Evolutionary conservation across 2,797 vertebrate genomes (phyloP).

Genomic region (Xenopus petersii): DNA sequence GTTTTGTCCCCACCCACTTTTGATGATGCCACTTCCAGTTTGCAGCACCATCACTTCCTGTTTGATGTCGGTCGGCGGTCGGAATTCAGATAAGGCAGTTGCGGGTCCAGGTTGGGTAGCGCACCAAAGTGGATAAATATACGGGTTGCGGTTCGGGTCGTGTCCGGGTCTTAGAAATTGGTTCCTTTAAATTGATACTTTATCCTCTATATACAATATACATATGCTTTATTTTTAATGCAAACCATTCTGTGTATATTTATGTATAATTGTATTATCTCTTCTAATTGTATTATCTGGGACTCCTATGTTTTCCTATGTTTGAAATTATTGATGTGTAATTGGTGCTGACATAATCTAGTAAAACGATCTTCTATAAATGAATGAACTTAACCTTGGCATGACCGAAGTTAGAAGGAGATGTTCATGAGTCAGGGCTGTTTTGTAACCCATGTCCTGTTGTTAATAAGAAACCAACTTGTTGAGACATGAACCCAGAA

Average conservation of each 20-base stretch:
- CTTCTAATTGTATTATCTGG: too few species aligned
- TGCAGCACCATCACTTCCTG: too few species aligned
- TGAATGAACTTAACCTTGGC: conserved; percentile 26
- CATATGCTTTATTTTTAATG: background rate
- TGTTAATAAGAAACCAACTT: conserved; percentile 24
- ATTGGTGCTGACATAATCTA: conserved; percentile 1
- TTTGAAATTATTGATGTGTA: background rate
- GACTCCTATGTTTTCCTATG: background rate
- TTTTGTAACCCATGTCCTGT: conserved; percentile 30
- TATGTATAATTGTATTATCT: background rate
- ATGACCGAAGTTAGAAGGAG: conserved; percentile 22
- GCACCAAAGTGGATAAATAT: too few species aligned
- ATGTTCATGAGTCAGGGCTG: conserved; percentile 37
- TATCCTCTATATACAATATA: background rate
- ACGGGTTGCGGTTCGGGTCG: too few species aligned
- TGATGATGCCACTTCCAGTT: too few species aligned
- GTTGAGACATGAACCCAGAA: conserved; percentile 4
- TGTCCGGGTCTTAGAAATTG: too few species aligned
- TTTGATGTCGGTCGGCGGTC: too few species aligned
- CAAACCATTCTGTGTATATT: background rate
- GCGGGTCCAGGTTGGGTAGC: too few species aligned
- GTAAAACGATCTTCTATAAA: conserved; percentile 11
- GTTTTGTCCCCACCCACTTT: too few species aligned
- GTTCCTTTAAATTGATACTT: too few species aligned
- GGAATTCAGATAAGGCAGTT: too few species aligned